Base-by-base conservation (phyloP, 1,140 invertebrate species). In the Drosophila lowei region DNA sequence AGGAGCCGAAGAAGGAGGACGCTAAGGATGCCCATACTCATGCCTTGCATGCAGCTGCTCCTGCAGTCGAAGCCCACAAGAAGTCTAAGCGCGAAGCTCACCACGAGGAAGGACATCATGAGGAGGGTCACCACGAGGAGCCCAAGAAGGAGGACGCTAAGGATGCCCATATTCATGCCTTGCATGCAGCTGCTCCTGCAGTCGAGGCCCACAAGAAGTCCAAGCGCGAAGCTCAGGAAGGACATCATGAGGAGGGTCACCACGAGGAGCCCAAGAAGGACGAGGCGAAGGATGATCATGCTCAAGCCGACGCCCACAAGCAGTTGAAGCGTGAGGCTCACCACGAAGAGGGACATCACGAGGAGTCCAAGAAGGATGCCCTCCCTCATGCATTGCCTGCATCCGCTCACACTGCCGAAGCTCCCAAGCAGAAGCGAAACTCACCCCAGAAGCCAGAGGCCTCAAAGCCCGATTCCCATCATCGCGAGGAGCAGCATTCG, bases 41-140 rank as follows among this genome's bases (percentile, higher is more conserved):
- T 34, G 30, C 30, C 18, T 18, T 18, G 18, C 18, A 18, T 2
- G 18, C 18, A 18, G 18, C 18, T 18, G 1, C 18, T 18, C 18
- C 18, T 18, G 18, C 18, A 18, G 18, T 18, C 30, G 30, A 47
- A 2, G 9, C 16, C 15, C 8, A 16, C 5, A 55, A 55, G 30
- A 15, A 11, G 13, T 28, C n/a, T 34, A 72, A 72, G 50, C 46
- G 70, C 3, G 70, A 72, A 6, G 50, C 70, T 6, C 43, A 63
- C 3, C 50, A 55, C 11, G 60, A 63, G 28, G 42, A 54, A 42
- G 52, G 52, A 13, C 52, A 54, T 41, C 8, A 42, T 2, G 52
- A 42, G 6, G 13, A 49, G 23, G 62, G 34, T 13, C 62, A 56
- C 23, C 18, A 16, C 13, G 18, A 28, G 28, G 28, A 28, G 28